phyloP scores from a whole-genome alignment of 2,113 vertebrate genomes.

The Eclectus roratus region DNA sequence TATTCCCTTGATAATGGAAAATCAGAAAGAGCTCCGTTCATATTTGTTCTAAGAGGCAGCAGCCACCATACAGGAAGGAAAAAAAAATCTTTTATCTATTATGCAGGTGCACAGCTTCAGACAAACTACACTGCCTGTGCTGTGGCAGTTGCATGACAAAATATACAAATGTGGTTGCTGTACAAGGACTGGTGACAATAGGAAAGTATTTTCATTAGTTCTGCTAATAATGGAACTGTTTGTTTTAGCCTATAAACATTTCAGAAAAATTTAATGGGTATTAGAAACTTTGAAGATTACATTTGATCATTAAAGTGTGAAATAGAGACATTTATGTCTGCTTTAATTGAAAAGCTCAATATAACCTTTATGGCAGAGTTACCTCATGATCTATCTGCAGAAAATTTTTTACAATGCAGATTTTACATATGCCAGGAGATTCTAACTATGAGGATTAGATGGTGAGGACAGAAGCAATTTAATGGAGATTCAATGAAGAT shows the following conservation, averaged over 20 bases:
- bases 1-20: neutral
- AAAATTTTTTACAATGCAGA: neutral
- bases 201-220: neutral
- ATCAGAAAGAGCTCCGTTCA: neutral
- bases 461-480: neutral
- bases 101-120: neutral
- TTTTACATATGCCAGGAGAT: neutral
- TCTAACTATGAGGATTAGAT: neutral
- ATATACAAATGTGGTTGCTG: neutral
- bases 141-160: neutral
- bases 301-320: constrained; percentile 22
- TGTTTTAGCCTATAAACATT: neutral
- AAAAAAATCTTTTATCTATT: neutral
- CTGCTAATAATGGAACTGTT: neutral
- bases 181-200: neutral
- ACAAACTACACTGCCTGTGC: neutral
- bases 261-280: neutral
- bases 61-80: neutral
- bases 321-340: constrained; percentile 7
- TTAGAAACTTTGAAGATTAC: neutral
- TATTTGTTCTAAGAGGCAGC: neutral
- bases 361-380: constrained; percentile 1
- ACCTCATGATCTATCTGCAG: neutral
- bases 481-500: neutral
- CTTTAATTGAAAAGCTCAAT: constrained; percentile 30